Conservation (phyloP, 2,888 invertebrate species). For the Apoda limacodes region DNA sequence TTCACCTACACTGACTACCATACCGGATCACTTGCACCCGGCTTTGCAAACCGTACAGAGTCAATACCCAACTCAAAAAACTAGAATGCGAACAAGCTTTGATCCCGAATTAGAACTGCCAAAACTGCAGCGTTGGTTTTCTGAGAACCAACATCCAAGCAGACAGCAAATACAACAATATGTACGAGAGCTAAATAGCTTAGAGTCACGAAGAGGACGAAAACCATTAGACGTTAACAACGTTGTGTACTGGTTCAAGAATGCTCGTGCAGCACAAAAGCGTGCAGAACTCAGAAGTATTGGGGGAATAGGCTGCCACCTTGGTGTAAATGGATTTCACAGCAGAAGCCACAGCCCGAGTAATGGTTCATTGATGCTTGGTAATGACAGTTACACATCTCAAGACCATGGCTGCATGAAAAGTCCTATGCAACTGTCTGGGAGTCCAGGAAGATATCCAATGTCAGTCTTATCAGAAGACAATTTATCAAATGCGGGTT, state of each 20-base stretch:
- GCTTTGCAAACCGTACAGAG: constrained; percentile 81
- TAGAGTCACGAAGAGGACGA: constrained; percentile 92
- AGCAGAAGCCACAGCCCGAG: constrained; percentile 74
- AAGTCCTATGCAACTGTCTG: constrained; percentile 69
- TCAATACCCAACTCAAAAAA: constrained; percentile 86
- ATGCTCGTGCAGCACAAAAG: constrained; percentile 95
- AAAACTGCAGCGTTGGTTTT: constrained; percentile 96
- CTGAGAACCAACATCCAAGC: constrained; percentile 96
- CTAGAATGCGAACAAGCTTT: constrained; percentile 96
- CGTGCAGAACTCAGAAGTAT: constrained; percentile 84
- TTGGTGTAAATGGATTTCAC: constrained; percentile 73
- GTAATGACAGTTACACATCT: constrained; percentile 70
- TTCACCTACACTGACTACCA: constrained; percentile 51
- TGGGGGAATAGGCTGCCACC: constrained; percentile 69
- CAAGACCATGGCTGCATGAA: constrained; percentile 72
- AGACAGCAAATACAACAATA: constrained; percentile 97
- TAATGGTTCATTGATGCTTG: constrained; percentile 72
- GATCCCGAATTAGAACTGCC: constrained; percentile 97
- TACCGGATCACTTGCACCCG: constrained; percentile 75
- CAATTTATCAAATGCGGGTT: constrained; percentile 73
- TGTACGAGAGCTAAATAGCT: constrained; percentile 91
- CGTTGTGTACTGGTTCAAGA: constrained; percentile 98
- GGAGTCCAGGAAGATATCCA: constrained; percentile 68
- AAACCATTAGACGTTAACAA: constrained; percentile 96
- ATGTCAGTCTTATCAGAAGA: constrained; percentile 77